Base-by-base conservation (phyloP, 2,888 invertebrate genomes). In the Lomographa bimaculata region DNA sequence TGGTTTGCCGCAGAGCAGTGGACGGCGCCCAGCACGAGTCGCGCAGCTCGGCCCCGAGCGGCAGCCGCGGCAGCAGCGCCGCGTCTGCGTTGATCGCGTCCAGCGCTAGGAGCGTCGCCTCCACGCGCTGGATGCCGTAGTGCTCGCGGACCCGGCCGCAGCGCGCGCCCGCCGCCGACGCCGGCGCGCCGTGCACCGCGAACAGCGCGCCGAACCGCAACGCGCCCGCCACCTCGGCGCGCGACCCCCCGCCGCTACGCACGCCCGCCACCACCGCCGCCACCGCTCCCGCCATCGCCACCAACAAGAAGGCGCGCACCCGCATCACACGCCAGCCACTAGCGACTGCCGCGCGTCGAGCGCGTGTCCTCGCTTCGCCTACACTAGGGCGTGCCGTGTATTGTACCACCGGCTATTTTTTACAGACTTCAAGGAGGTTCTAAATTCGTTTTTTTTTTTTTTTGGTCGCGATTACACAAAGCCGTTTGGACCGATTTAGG, bases 21-120 rank as follows among this genome's bases (percentile, higher is more conserved):
- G 94, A 93, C 1, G 95, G 93, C 62, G 94, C 94, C 95, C 95
- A 95, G 75, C 95, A 96, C 10, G 94, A 94, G 79, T 96, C 95
- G 1, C 94, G 86, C 45, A 94, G 93, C 71, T 94, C 94, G 36
- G 94, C 91, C 11, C 95, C 95, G 24, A 90, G 66, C 23, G 70
- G 79, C 39, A 90, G 58, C 37, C 86, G 87, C 3, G 91, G 91
- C 41, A 93, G 74, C 40, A 94, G 81, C 25, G 78, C 72, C 0
- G 79, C 70, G 57, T 92, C 86, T 30, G 76, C 79, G 77, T 94
- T 94, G 60, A 95, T 92, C 54, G 83, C 80, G 62, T 93, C 92
- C 37, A 94, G 89, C 18, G 91, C 92, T 54, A 82, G 83, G 58
- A 92, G 87, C 10, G 91, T 90, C 7, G 90, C 92, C 77, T 57